A percentile compares a stretch with the other conserved stretches of the same genome.
These are phyloP conservation scores for Alfaro cultratus DNA, from an alignment of 2,797 vertebrate genomes.

Conservation along the genomic window DNA sequence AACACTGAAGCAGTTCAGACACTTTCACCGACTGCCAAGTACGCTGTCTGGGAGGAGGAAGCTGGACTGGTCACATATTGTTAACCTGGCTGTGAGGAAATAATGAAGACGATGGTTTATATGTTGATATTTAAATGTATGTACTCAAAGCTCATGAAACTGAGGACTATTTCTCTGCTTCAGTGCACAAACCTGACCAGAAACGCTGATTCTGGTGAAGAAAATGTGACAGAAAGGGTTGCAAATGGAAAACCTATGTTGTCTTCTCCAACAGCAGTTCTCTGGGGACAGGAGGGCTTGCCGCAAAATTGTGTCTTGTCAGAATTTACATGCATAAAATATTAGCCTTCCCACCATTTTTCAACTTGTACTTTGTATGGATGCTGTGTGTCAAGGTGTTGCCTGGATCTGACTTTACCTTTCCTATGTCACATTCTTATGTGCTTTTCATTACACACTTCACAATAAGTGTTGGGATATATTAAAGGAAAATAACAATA, in stretches of 20 bases:
- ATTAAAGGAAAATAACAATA: background rate
- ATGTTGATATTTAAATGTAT: background rate
- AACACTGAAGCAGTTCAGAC: background rate
- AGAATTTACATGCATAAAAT: background rate
- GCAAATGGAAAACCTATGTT: constrained; percentile 2
- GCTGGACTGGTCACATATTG: background rate
- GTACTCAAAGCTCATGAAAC: too few species aligned
- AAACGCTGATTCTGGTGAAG: background rate
- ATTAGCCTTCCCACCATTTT: background rate
- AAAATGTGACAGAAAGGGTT: background rate
- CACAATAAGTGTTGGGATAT: background rate
- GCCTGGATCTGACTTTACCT: background rate
- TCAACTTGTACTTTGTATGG: background rate
- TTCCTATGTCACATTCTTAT: background rate
- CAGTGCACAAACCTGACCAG: background rate
- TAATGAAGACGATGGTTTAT: background rate
- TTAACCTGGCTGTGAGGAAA: background rate
- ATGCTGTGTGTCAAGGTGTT: background rate
- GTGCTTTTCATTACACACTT: background rate
- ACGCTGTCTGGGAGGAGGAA: background rate
- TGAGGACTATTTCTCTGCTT: background rate
- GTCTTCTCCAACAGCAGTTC: background rate
- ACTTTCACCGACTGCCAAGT: background rate
- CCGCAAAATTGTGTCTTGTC: background rate
- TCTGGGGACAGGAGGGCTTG: background rate